These are phyloP conservation scores for Orientallactaga sibirica DNA, from an alignment of 2,797 vertebrate species.

Conservation along the genomic window DNA sequence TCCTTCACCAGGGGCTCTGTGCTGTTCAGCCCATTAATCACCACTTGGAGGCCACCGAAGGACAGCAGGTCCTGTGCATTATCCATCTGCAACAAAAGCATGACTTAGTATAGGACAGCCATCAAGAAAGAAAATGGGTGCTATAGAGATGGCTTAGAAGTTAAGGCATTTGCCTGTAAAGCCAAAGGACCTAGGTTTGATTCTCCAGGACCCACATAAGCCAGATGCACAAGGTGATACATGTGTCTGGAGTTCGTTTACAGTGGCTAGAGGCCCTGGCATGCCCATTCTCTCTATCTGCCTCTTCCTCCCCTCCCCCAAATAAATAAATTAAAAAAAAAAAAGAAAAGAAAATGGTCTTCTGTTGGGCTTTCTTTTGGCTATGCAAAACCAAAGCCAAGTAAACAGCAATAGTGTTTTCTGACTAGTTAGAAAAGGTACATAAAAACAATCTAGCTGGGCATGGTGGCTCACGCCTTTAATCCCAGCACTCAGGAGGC, in stretches of 20 bases:
- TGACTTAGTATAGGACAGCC: slow-evolving; percentile 22
- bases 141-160: too few species aligned
- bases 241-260: too few species aligned
- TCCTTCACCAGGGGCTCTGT: slow-evolving; percentile 92
- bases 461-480: too few species aligned
- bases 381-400: slow-evolving; percentile 23
- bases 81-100: slow-evolving; percentile 91
- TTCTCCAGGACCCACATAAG: too few species aligned
- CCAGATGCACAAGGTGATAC: too few species aligned
- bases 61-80: slow-evolving; percentile 94
- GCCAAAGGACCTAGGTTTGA: too few species aligned
- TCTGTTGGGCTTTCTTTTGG: slow-evolving; percentile 22
- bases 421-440: slow-evolving; percentile 25
- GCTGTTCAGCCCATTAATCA: slow-evolving; percentile 93
- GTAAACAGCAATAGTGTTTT: slow-evolving; percentile 6
- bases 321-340: too few species aligned
- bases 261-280: too few species aligned
- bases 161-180: too few species aligned
- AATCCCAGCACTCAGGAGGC: too few species aligned
- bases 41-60: slow-evolving; percentile 92
- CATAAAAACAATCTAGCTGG: not conserved
- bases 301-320: too few species aligned
- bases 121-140: not conserved
- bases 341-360: not conserved
- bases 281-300: too few species aligned